phyloP scores from a whole-genome alignment of 1,140 invertebrate genomes.

The Drosophila murphyi region DNA sequence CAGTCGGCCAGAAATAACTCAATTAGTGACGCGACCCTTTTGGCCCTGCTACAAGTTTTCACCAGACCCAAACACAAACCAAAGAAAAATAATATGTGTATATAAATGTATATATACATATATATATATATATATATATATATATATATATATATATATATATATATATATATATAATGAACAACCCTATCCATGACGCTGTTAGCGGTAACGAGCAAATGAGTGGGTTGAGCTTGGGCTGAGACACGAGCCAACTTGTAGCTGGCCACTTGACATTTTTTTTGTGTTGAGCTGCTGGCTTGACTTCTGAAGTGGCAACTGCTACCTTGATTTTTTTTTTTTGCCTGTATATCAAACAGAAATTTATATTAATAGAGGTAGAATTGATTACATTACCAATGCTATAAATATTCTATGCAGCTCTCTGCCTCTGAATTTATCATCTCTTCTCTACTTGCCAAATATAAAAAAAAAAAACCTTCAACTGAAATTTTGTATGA shows the following conservation, averaged over 20 bases:
- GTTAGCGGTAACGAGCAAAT: slow-evolving; percentile 63
- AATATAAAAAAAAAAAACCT: no score
- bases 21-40: slow-evolving; percentile 65
- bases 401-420: no score
- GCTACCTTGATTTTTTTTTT: no score
- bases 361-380: background rate
- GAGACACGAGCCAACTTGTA: slow-evolving; percentile 13
- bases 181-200: slow-evolving; percentile 56
- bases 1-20: slow-evolving; percentile 76
- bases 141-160: background rate
- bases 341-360: background rate
- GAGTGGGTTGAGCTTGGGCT: background rate
- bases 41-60: slow-evolving; percentile 6
- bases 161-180: slow-evolving; percentile 21
- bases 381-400: no score
- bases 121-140: slow-evolving; percentile 13
- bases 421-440: no score
- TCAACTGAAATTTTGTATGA: no score
- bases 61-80: slow-evolving; percentile 11
- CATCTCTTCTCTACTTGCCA: no score
- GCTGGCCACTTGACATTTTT: slow-evolving; percentile 37
- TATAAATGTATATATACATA: background rate
- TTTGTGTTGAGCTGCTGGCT: background rate
- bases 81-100: slow-evolving; percentile 1
- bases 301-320: slow-evolving; percentile 1